These are phyloP conservation scores for Meteorus cinctellus DNA, from an alignment of 2,888 invertebrate genomes.

Conservation along the genomic window DNA sequence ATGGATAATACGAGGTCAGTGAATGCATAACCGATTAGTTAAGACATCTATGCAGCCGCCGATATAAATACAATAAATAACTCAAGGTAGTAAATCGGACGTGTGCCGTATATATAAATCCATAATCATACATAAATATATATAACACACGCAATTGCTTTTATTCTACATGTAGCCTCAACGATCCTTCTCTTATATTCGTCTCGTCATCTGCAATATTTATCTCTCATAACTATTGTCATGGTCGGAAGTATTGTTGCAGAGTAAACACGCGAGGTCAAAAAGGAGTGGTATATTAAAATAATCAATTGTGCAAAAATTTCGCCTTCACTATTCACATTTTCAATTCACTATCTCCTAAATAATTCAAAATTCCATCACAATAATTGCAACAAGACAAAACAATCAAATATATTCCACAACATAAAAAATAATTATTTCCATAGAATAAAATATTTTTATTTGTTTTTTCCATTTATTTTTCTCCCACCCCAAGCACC, in stretches of 20 bases:
- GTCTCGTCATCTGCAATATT: not conserved
- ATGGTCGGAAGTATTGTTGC: slow-evolving; percentile 26
- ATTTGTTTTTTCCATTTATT: no score
- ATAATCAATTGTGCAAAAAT: slow-evolving; percentile 27
- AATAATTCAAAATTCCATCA: no score
- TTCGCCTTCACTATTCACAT: no score
- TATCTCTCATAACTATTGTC: slow-evolving; percentile 4
- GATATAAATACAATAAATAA: slow-evolving; percentile 11
- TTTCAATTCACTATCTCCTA: no score
- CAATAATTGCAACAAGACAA: no score
- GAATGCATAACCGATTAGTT: slow-evolving; percentile 27
- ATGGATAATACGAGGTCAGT: not conserved
- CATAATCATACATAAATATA: not conserved
- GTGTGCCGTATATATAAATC: not conserved
- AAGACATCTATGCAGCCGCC: slow-evolving; percentile 10
- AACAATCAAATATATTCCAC: not conserved
- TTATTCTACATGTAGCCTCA: not conserved
- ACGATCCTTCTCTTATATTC: not conserved
- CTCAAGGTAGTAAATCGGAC: slow-evolving; percentile 32
- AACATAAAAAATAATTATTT: slow-evolving; percentile 22
- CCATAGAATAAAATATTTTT: no score
- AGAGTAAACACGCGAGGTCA: slow-evolving; percentile 12
- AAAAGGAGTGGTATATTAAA: slow-evolving; percentile 12
- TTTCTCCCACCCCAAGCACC: not conserved
- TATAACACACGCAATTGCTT: slow-evolving; percentile 13